Conservation (phyloP, 1,140 invertebrate species). For the Drosophila takahashii region DNA sequence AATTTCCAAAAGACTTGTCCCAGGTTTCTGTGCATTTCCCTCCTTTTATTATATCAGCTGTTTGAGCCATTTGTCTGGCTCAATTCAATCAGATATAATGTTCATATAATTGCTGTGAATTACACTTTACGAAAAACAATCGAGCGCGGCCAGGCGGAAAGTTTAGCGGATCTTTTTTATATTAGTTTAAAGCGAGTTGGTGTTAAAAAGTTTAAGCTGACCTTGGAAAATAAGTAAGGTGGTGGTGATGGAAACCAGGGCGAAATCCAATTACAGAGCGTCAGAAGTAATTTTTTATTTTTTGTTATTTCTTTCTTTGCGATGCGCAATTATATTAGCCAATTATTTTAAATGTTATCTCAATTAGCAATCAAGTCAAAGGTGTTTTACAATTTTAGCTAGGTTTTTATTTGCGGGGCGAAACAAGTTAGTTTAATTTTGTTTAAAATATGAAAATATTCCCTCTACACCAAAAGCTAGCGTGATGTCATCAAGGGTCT, state of each 20-base stretch:
- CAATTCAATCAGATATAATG: conserved; percentile 1
- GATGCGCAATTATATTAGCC: conserved; percentile 10
- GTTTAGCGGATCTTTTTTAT: conserved; percentile 17
- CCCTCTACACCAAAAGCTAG: not conserved
- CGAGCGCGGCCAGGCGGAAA: conserved; percentile 15
- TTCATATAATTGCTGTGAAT: conserved; percentile 12
- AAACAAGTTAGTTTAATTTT: not conserved
- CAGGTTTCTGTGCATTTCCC: not conserved
- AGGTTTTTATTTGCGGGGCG: too few species aligned
- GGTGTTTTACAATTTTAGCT: not conserved
- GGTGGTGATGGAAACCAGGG: conserved; percentile 13
- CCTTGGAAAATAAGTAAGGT: conserved; percentile 10
- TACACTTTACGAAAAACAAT: conserved; percentile 11
- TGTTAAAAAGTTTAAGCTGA: conserved; percentile 11
- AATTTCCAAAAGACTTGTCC: conserved; percentile 3
- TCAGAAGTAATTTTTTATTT: not conserved
- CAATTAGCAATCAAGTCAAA: not conserved
- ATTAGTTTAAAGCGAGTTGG: conserved; percentile 12
- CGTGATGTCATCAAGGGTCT: not conserved
- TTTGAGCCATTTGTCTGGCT: conserved; percentile 3
- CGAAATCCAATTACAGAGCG: conserved; percentile 14
- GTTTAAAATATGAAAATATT: not conserved
- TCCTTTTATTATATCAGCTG: conserved; percentile 22
- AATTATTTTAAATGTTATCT: not conserved
- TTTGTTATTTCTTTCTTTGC: not conserved